Evolutionary conservation across 2,113 vertebrate genomes (phyloP), one percentile per base, ranked within the genome.

Genomic region (Cyphomyrus plagiostoma): DNA sequence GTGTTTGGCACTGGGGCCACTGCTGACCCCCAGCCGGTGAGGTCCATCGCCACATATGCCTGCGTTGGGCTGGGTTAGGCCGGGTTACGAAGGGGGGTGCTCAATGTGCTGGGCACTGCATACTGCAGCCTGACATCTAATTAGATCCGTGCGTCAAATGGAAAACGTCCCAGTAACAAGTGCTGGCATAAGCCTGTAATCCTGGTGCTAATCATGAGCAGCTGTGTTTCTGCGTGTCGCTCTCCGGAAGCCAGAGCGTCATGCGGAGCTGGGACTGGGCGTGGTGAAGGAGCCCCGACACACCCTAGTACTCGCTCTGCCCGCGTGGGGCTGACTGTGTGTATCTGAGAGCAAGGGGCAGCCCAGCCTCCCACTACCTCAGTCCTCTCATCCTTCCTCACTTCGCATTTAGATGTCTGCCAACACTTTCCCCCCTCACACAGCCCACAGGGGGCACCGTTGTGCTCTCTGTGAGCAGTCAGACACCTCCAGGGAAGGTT

Each of bases 1-100:
- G 90, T 91, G 91, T 93, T 92, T 94, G 92, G 91, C 92, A 90
- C 94, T 91, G 88, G 86, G 49, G 39, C 5, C 80, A 7, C 30
- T 10, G 70, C 53, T 9, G 35, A 30, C 17, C 56, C 89, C 56
- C 84, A 17, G 15, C 21, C 23, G 9, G 80, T 19, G 21, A 1
- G 26, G 3, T 9, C 35, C 62, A 48, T 15, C 85, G 62, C 42
- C 42, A 35, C 70, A 49, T 56, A 48, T 56, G 48, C 42, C 80
- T 45, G 42, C 56, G n/a, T 52, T 50, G 11, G 62, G 30, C 87
- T 23, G 35, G 48, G 56, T 53, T 1, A 46, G 30, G 77, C 26
- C 66, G 30, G 46, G 66, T 89, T 80, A 23, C 9, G 15, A 52
- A 56, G 46, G 45, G 48, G 49, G 52, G 19, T 19, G 26, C n/a